Percentiles rank a stretch among this genome's conserved stretches.
These are phyloP conservation scores for Emydocephalus ijimae DNA, from an alignment of 2,113 vertebrate species.

Conservation along the genomic window DNA sequence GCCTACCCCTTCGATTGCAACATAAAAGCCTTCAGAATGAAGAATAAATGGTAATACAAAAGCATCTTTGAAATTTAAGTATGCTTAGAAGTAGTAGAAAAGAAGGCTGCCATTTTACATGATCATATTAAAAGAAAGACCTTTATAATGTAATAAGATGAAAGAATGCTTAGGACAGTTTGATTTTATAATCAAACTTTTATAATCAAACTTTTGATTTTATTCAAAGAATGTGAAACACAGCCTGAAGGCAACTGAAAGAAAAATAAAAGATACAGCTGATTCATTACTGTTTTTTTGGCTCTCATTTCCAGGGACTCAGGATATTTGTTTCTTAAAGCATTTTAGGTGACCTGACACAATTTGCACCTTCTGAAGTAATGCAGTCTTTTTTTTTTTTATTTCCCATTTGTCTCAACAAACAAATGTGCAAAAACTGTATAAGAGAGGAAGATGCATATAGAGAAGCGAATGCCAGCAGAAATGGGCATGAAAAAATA, in stretches of 20 bases:
- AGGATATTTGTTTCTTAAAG: not conserved
- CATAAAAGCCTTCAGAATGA: not conserved
- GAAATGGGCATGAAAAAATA: not conserved
- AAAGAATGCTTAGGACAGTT: not conserved
- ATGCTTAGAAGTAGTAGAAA: not conserved
- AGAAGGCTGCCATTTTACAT: not conserved
- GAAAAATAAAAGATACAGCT: not conserved
- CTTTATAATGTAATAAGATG: not conserved
- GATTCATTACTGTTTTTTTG: not conserved
- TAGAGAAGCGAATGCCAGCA: not conserved
- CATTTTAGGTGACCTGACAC: not conserved
- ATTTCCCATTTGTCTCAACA: not conserved
- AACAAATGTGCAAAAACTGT: not conserved
- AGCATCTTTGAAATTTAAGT: not conserved
- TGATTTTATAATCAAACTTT: not conserved
- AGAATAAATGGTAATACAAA: slow-evolving; percentile 6
- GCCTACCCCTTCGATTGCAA: not conserved
- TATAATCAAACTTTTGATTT: not conserved
- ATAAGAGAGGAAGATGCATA: not conserved
- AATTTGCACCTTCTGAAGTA: not conserved
- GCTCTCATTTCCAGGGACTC: not conserved
- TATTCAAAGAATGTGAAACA: not conserved
- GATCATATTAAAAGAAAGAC: not conserved
- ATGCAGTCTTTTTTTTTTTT: not conserved
- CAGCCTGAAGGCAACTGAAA: not conserved